Percentiles rank a stretch among this genome's conserved stretches.
These are phyloP conservation scores for Lycia hirtaria DNA, from an alignment of 2,888 invertebrate genomes.

Conservation along the genomic window DNA sequence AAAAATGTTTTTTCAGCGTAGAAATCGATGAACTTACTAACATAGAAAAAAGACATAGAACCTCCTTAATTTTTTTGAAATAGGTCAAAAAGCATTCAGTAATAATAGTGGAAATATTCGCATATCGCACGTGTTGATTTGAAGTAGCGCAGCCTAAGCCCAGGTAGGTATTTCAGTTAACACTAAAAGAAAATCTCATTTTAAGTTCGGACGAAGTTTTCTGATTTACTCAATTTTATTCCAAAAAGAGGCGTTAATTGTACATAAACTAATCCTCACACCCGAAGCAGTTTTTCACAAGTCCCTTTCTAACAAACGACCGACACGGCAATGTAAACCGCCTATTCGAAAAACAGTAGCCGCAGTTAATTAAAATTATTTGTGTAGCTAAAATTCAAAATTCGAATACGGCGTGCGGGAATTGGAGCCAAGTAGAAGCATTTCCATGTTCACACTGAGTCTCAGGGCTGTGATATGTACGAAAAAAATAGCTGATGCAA, in stretches of 20 bases:
- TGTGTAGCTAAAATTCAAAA: conserved; percentile 28
- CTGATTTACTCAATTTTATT: neutral
- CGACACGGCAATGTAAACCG: conserved; percentile 13
- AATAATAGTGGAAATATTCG: too few species aligned
- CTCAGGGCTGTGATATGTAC: neutral
- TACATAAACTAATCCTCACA: neutral
- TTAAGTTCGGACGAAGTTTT: neutral
- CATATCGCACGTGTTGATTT: too few species aligned
- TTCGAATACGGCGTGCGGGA: conserved; percentile 25
- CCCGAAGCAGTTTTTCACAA: neutral
- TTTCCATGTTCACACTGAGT: conserved; percentile 28
- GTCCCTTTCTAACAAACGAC: neutral
- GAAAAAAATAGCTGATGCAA: too few species aligned
- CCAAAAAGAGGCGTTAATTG: neutral
- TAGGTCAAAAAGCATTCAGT: too few species aligned
- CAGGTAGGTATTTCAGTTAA: too few species aligned
- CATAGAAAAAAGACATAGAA: too few species aligned
- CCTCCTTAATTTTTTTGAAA: too few species aligned
- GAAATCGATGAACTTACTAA: too few species aligned
- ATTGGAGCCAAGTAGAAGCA: conserved; percentile 27
- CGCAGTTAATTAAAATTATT: conserved; percentile 27
- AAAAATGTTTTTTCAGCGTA: too few species aligned
- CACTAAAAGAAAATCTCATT: neutral
- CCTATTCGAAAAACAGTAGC: conserved; percentile 5
- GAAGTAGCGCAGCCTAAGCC: too few species aligned